Percentiles rank a stretch among this genome's conserved stretches.
phyloP scores from a whole-genome alignment of 2,113 vertebrate genomes.

The Zosterops lateralis region DNA sequence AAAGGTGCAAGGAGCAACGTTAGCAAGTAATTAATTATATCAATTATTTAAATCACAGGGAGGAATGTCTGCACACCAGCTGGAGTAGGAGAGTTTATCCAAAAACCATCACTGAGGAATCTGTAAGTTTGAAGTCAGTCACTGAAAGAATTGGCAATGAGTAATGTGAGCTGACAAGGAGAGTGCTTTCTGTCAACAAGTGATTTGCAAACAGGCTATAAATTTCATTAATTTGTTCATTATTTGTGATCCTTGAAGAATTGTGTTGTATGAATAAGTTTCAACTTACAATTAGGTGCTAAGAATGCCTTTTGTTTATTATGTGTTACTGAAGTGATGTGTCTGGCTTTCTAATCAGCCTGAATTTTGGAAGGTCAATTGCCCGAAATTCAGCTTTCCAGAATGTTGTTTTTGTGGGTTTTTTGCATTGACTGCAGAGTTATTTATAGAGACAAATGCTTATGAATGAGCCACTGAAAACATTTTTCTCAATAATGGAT shows the following conservation, averaged over 20 bases:
- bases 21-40: background rate
- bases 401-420: background rate
- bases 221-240: slow-evolving; percentile 55
- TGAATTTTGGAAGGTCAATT: background rate
- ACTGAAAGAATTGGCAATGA: background rate
- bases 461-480: background rate
- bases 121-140: background rate
- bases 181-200: slow-evolving; percentile 15
- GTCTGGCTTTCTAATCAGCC: background rate
- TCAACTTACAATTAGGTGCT: slow-evolving; percentile 5
- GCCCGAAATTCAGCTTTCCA: background rate
- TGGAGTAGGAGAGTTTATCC: background rate
- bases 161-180: slow-evolving; percentile 27
- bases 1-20: background rate
- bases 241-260: slow-evolving; percentile 34
- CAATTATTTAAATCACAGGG: background rate
- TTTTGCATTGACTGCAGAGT: background rate
- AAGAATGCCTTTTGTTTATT: slow-evolving; percentile 3
- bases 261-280: slow-evolving; percentile 32
- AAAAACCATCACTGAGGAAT: background rate
- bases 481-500: background rate
- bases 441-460: background rate
- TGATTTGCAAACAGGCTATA: slow-evolving; percentile 33
- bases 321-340: background rate
- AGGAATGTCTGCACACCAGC: background rate